Base-by-base conservation (phyloP, 2,888 invertebrate genomes). In the Drepana falcataria region DNA sequence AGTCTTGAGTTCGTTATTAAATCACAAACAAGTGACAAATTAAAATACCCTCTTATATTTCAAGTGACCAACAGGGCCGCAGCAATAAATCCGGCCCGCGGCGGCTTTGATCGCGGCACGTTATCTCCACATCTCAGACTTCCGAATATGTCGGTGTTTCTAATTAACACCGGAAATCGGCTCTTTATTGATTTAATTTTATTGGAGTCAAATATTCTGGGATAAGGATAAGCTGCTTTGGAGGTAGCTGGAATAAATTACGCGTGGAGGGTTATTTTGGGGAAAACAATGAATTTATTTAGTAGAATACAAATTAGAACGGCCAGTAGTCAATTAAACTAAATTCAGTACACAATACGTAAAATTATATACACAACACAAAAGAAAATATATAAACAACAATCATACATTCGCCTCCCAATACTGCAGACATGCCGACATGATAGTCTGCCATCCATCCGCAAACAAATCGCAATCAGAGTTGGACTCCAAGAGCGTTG, bases 41-140 rank as follows among this genome's bases (percentile, higher is more conserved):
- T 59, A 59, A 55, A 49, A 41, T 9, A 57, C 57, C 56, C 56
- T 52, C 61, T 57, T 37, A 35, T 48, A 48, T 54, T 49, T 37
- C 35, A 44, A 44, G 44, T 2, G 9, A 37, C 37, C 37, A 37
- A 37, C 37, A 37, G 1, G 2, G 1, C 6, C 40, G 3, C 9
- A 9, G 44, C 9, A 9, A 44, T 44, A 44, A 44, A 44, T 44
- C 44, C 21, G 21, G 21, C 9, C 9, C 44, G 5, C 44, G 44
- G 9, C 40, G 37, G 61, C 60, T 52, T 53, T 53, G 35, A 49
- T 53, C 49, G 7, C 35, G 5, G 48, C 53, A 48, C 53, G 35
- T 53, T 53, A 53, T 53, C 53, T 49, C 48, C 4, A 37, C 51
- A 51, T 51, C 51, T 49, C 35, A 51, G 51, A 51, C 51, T 53